Base-by-base conservation (phyloP, 2,888 invertebrate species). In the Pimpla rufipes region DNA sequence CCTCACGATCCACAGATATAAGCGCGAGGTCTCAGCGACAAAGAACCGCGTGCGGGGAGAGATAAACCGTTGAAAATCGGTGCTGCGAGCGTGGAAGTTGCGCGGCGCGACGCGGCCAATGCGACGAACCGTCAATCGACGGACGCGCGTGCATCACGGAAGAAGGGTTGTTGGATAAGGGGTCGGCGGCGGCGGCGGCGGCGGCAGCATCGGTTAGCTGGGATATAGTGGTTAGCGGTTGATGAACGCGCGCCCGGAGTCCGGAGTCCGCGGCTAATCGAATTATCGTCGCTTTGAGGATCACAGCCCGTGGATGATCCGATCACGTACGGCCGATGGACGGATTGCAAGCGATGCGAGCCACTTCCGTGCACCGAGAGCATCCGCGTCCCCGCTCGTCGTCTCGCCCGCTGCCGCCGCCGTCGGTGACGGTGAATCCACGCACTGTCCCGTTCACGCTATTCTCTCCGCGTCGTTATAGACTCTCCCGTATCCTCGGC, bases 261-360 rank as follows among this genome's bases (percentile, higher is more conserved):
- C 84, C 84, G 62, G n/a, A 2, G 29, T 5, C 5, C 29, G 29
- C 86, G 85, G 88, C 88, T 93, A 93, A 93, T 93, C 91, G 92
- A 93, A 92, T 93, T 93, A 93, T 93, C 92, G 92, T 92, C 90
- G 93, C 93, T 93, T 93, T 93, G 93, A 93, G 90, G 90, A 92
- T 92, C 93, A 91, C 91, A 89, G 89, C 87, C 92, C 93, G 92
- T 92, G 90, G 90, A 91, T 92, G 93, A 93, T 93, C 90, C 89
- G 90, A 93, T 93, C 92, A 92, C 90, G 90, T 91, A 84, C 81
- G 89, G 87, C 91, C 90, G 92, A 91, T 90, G 91, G 90, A 92
- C 91, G 90, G 90, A 90, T 92, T 90, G 90, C 88, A 90, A 91
- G 70, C 91, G 91, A 92, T 91, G 91, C 91, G 91, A 91, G 89